These are phyloP conservation scores for Nannoperca obscura DNA, from an alignment of 2,797 vertebrate species.

Conservation along the genomic window DNA sequence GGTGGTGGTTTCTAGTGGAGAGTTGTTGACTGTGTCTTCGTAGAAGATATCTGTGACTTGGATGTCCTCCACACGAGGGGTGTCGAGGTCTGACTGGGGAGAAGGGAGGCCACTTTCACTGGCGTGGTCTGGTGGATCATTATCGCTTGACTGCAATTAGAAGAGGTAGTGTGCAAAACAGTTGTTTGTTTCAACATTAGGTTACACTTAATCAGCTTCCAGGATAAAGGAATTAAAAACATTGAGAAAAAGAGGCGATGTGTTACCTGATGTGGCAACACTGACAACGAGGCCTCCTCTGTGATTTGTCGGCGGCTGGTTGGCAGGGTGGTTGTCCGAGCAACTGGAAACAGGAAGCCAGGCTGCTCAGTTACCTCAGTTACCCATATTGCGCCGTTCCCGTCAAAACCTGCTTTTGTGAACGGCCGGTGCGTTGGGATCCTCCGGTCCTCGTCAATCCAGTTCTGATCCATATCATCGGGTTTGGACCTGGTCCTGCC, in stretches of 20 bases:
- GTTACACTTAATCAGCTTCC: neutral
- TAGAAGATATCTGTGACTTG: constrained; percentile 81
- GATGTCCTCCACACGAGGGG: constrained; percentile 61
- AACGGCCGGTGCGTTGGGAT: constrained; percentile 36
- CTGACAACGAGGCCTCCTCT: constrained; percentile 79
- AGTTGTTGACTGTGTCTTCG: constrained; percentile 72
- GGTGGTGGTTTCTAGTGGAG: constrained; percentile 40
- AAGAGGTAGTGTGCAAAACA: neutral
- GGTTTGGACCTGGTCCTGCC: constrained; percentile 1
- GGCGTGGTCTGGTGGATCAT: constrained; percentile 30
- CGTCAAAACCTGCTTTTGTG: constrained; percentile 54
- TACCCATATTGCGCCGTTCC: constrained; percentile 79
- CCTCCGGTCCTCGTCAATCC: constrained; percentile 58
- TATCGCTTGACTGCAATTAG: constrained; percentile 43
- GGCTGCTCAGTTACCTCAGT: constrained; percentile 75
- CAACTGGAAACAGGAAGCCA: constrained; percentile 80
- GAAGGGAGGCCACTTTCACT: constrained; percentile 48
- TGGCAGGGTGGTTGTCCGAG: constrained; percentile 52
- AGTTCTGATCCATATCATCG: constrained; percentile 57
- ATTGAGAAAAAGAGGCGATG: neutral
- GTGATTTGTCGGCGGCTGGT: constrained; percentile 70
- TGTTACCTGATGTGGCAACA: constrained; percentile 67
- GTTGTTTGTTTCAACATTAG: neutral
- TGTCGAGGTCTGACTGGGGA: constrained; percentile 47
- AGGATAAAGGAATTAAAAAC: neutral